phyloP scores from a whole-genome alignment of 2,797 vertebrate genomes.

The Coilia nasus region DNA sequence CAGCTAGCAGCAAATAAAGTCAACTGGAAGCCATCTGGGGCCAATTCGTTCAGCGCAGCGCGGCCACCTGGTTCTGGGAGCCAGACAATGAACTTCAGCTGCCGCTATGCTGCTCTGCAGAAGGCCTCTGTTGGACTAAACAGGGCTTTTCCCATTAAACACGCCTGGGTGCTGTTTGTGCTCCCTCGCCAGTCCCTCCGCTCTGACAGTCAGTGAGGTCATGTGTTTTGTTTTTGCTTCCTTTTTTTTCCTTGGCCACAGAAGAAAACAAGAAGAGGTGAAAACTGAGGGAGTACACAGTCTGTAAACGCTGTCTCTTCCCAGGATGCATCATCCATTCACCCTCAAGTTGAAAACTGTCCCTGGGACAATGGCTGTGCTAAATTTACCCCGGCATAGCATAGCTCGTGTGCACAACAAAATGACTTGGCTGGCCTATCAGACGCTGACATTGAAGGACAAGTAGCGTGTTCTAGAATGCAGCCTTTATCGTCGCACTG shows the following conservation, averaged over 20 bases:
- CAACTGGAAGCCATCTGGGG: slow-evolving; percentile 28
- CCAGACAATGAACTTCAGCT: neutral
- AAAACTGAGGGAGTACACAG: neutral
- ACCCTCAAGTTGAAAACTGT: slow-evolving; percentile 22
- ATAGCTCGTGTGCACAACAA: neutral
- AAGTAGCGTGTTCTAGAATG: neutral
- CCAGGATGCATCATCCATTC: neutral
- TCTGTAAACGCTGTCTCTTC: neutral
- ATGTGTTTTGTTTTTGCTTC: slow-evolving; percentile 15
- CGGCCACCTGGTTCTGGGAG: neutral
- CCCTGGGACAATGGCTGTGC: slow-evolving; percentile 3
- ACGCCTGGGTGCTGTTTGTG: neutral
- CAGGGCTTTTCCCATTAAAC: neutral
- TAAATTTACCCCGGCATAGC: neutral
- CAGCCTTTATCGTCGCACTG: slow-evolving; percentile 28
- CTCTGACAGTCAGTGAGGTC: neutral
- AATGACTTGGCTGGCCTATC: neutral
- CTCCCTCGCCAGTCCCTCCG: neutral
- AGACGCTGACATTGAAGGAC: neutral
- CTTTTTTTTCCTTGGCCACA: neutral
- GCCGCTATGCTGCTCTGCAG: neutral
- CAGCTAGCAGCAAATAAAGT: slow-evolving; percentile 2
- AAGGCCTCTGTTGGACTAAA: neutral
- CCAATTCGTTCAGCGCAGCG: slow-evolving; percentile 3
- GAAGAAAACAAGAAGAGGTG: neutral